Conservation (phyloP, 2,113 vertebrate species). For the zebrafish (Danio rerio) region DNA sequence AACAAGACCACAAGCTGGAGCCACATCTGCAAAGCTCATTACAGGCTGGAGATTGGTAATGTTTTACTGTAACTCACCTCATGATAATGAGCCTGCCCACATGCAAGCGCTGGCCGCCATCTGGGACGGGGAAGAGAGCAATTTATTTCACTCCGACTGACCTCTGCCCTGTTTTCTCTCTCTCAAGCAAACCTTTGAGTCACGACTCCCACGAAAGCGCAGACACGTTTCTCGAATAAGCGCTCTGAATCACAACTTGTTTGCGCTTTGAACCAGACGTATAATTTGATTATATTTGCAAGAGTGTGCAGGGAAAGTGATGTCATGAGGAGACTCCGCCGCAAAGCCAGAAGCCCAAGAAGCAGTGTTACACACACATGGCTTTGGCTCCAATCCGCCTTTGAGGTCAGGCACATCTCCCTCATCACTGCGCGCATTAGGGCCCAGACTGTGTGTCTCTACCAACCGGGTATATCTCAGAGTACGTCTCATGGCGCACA, state of each 20-base stretch:
- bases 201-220: conserved; percentile 9
- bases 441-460: conserved; percentile 60
- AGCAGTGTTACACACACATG: conserved; percentile 28
- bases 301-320: conserved; percentile 43
- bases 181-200: conserved; percentile 26
- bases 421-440: conserved; percentile 57
- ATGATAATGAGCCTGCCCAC: conserved; percentile 59
- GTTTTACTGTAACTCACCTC: conserved; percentile 60
- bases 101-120: conserved; percentile 51
- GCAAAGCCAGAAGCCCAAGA: conserved; percentile 43
- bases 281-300: conserved; percentile 60
- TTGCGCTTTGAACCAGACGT: conserved; percentile 59
- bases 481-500: conserved; percentile 48
- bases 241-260: conserved; percentile 55
- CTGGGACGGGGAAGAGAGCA: conserved; percentile 49
- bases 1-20: conserved; percentile 48
- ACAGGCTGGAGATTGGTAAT: conserved; percentile 52
- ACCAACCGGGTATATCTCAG: conserved; percentile 45
- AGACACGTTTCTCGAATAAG: conserved; percentile 37
- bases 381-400: conserved; percentile 41
- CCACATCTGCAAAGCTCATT: conserved; percentile 58
- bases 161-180: conserved; percentile 48
- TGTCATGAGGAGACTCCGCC: conserved; percentile 55
- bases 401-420: conserved; percentile 51
- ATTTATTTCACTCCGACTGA: conserved; percentile 57